Base-by-base conservation (phyloP, 1,140 invertebrate species). In the Triops cancriformis region DNA sequence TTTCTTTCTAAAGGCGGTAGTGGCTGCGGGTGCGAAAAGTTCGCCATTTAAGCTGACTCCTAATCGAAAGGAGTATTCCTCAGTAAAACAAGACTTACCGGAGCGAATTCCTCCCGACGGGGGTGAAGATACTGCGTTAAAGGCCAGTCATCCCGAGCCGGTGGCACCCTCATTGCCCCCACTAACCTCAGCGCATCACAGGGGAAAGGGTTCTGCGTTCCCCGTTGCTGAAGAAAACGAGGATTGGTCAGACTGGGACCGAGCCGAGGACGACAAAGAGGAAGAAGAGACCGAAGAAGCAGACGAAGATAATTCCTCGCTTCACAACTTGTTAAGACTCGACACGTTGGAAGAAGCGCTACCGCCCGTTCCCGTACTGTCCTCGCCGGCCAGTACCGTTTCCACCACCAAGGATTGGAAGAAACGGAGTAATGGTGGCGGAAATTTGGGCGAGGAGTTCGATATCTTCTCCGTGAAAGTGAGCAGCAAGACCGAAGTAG, bases 231-330 rank as follows among this genome's bases (percentile, higher is more conserved):
- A 82, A 79, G 64, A 82, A 82, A 80, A 75, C 85, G 79, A 83
- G n/a, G 82, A 82, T n/a, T 93, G 92, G 91, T 91, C 90, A 64
- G 91, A 93, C 82, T 93, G 91, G 91, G 91, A 92, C 23, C 80
- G 83, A 45, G 89, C 90, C 75, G 88, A 89, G 80, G 79, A 81
- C 26, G 79, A 76, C 12, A 78, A 76, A 26, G 79, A 79, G 81
- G 82, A 79, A 76, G 79, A 26, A 80, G 77, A 80, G 72, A 72
- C 37, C 51, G 72, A 73, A 28, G 51, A 73, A 37, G 14, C 23
- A 26, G 73, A 78, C 45, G 73, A 14, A 42, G 73, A 79, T 74
- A 73, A 76, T 64, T 73, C 75, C 18, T 64, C 51, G 51, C 23
- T 64, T 18, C 51, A 64, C 18, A 64, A 64, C 18, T 64, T 64